A percentile compares a stretch with the other conserved stretches of the same genome.
Conservation (phyloP, 1,140 invertebrate genomes). For the Melitaea cinxia region DNA sequence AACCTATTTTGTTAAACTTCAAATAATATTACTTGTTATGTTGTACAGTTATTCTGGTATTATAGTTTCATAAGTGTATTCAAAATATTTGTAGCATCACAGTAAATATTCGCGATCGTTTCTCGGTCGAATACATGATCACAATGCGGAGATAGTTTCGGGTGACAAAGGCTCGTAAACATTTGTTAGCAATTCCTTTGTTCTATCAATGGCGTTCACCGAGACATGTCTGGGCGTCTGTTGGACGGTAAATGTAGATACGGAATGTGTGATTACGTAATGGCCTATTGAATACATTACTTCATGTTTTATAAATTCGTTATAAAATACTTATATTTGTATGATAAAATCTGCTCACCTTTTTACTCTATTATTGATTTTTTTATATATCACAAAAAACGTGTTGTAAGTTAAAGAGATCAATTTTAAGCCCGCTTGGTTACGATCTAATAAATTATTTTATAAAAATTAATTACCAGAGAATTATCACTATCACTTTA, state of each 20-base stretch:
- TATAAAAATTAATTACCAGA: no score
- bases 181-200: constrained; percentile 62
- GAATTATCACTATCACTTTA: no score
- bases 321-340: no score
- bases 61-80: not conserved
- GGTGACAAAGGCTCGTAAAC: constrained; percentile 54
- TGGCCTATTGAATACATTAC: not conserved
- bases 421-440: no score
- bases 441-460: no score
- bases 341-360: no score
- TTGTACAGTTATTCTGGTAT: not conserved
- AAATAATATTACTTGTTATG: no score
- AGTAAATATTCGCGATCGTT: constrained; percentile 18
- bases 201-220: constrained; percentile 42
- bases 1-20: no score
- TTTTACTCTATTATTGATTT: no score
- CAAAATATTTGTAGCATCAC: constrained; percentile 7
- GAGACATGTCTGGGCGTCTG: constrained; percentile 17
- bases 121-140: constrained; percentile 29
- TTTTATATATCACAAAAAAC: no score
- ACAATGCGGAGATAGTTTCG: constrained; percentile 42
- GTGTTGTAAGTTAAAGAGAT: no score
- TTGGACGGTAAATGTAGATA: constrained; percentile 3
- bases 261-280: not conserved
- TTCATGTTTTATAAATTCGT: no score